phyloP scores from a whole-genome alignment of 2,113 vertebrate species.

The Peromyscus californicus region DNA sequence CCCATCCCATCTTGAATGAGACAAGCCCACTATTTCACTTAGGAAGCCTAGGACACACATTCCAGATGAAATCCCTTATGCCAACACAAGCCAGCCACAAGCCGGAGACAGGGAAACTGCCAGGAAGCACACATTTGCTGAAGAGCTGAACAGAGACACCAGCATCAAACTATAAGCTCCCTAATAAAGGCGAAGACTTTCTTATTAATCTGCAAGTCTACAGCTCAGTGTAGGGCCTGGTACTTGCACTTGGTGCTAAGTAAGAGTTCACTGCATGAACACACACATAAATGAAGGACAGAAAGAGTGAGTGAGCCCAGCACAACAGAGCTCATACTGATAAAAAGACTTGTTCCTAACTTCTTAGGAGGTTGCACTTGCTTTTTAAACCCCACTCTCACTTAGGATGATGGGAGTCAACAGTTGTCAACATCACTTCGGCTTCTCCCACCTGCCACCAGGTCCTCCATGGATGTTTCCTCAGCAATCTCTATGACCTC shows the following conservation, averaged over 20 bases:
- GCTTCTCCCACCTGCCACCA: constrained; percentile 85
- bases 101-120: not conserved
- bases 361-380: not conserved
- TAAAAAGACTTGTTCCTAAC: not conserved
- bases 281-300: not conserved
- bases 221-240: not conserved
- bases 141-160: not conserved
- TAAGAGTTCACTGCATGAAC: not conserved
- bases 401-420: not conserved
- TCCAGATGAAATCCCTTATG: not conserved
- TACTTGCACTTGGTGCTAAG: not conserved
- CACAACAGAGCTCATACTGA: accelerated
- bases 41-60: not conserved
- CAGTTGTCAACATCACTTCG: not conserved
- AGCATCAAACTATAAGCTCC: not conserved
- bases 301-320: not conserved
- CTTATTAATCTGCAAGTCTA: not conserved
- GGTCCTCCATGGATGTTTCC: constrained; percentile 71
- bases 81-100: not conserved
- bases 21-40: not conserved
- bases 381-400: not conserved
- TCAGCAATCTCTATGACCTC: not conserved
- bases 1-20: not conserved
- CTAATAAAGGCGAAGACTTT: not conserved
- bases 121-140: not conserved